Base-by-base conservation (phyloP, 2,113 vertebrate species). In the Pelmatolapia mariae region DNA sequence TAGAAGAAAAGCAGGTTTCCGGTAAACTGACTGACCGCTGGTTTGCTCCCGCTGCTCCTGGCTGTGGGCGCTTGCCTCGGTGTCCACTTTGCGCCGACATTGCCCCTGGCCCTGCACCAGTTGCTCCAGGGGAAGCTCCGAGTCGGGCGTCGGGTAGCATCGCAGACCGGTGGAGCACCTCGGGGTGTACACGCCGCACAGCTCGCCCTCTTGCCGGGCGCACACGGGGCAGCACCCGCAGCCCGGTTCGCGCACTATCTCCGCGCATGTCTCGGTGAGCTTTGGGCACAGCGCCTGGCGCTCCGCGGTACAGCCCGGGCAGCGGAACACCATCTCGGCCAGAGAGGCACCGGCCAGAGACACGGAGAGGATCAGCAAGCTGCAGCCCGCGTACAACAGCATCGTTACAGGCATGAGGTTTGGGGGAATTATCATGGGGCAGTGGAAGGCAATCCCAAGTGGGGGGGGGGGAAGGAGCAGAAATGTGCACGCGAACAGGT, bases 171-270 rank as follows among this genome's bases (percentile, higher is more conserved):
- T 96, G 89, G 97, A 96, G 95, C 98, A 99, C 93, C 98, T 96
- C 86, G 98, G 97, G 71, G 97, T 98, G 96, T 98, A 98, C 76
- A 98, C 98, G 81, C 98, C 98, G 96, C 98, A 98, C 59, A 93
- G 85, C 92, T 98, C 97, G 80, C 96, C 96, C 93, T 97, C 96
- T 85, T 95, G 95, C 57, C 96, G 96, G 86, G 97, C 97, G 92
- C 97, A 98, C 93, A 97, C 97, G 33, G 97, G 97, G 63, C 97
- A 97, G 95, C 98, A 99, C 90, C 98, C 98, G 93, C 98, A 98
- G 94, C 97, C 97, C 63, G 97, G 97, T 78, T 98, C 97, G 47
- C 97, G 96, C 90, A 97, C 97, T n/a, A 98, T 96, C 96, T 98
- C 97, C 1, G 91, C 91, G 94, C 98, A 98, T 73, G 95, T 90